phyloP scores from a whole-genome alignment of 2,888 invertebrate genomes.

The Cotesia congregata region DNA sequence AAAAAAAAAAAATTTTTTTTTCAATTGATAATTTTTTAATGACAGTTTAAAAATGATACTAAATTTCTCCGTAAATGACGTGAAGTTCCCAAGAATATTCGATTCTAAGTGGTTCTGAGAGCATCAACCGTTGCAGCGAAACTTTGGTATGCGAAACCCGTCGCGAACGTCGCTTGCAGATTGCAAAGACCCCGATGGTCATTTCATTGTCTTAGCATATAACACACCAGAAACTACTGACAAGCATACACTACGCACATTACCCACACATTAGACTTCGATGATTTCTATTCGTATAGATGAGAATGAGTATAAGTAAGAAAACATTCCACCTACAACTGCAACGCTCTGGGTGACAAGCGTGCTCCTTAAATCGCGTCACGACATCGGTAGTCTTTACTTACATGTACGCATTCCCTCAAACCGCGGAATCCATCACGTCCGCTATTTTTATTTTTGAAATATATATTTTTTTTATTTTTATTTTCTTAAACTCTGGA shows the following conservation, averaged over 20 bases:
- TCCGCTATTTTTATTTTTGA: conserved; percentile 46
- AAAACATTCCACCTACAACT: conserved; percentile 3
- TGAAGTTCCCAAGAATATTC: background rate
- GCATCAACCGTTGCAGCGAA: conserved; percentile 16
- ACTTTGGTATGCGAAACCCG: conserved; percentile 28
- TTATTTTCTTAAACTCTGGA: conserved; percentile 22
- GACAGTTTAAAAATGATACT: background rate
- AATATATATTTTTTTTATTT: conserved; percentile 21
- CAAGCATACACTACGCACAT: conserved; percentile 10
- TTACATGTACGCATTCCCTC: conserved; percentile 42
- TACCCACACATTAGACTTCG: conserved; percentile 19
- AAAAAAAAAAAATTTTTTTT: background rate
- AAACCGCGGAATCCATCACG: conserved; percentile 59
- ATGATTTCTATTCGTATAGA: background rate
- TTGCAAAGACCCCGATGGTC: conserved; percentile 22
- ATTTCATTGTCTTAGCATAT: background rate
- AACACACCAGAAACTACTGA: background rate
- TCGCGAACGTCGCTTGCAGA: conserved; percentile 32
- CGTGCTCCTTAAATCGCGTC: conserved; percentile 49
- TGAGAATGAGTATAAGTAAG: background rate
- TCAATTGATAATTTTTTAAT: background rate
- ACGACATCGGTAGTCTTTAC: conserved; percentile 50
- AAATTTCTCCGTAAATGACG: background rate
- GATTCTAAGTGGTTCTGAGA: conserved; percentile 12
- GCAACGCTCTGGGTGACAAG: conserved; percentile 2